phyloP scores from a whole-genome alignment of 37 sponge, comb jelly and placozoan genomes.

The Haliclona indistincta region DNA sequence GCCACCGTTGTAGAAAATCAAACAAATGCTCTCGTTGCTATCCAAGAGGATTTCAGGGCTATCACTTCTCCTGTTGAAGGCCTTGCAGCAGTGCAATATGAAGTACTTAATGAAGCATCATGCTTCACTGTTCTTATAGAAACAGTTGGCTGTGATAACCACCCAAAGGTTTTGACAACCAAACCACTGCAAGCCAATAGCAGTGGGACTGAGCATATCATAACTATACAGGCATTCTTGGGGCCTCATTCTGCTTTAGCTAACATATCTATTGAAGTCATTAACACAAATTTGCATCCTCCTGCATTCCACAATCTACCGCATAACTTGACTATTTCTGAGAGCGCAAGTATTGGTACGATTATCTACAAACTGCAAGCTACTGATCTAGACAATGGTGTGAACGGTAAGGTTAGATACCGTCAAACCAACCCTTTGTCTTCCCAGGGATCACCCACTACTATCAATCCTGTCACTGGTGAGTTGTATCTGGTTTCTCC shows the following conservation, averaged over 20 bases:
- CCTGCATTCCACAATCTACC: conserved; percentile 27
- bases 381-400: conserved; percentile 45
- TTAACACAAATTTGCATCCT: conserved; percentile 49
- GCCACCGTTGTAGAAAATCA: conserved; percentile 30
- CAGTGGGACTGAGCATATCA: background rate
- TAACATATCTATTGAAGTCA: conserved; percentile 36
- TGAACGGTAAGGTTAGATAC: conserved; percentile 29
- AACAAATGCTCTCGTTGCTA: background rate
- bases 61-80: background rate
- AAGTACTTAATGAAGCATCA: background rate
- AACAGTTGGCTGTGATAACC: conserved; percentile 4
- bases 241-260: conserved; percentile 1
- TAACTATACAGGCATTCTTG: conserved; percentile 44
- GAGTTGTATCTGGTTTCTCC: conserved; percentile 7
- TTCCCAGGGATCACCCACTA: conserved; percentile 1
- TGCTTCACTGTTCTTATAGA: conserved; percentile 10
- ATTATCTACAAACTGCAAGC: conserved; percentile 2
- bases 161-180: conserved; percentile 18
- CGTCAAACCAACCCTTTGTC: conserved; percentile 7
- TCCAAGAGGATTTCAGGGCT: background rate
- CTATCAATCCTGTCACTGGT: conserved; percentile 36
- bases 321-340: background rate
- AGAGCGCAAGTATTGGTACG: conserved; percentile 9
- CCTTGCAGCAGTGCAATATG: conserved; percentile 17
- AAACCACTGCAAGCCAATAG: conserved; percentile 8